Conservation (phyloP, 1,140 invertebrate species). For the Penaeus vannamei region DNA sequence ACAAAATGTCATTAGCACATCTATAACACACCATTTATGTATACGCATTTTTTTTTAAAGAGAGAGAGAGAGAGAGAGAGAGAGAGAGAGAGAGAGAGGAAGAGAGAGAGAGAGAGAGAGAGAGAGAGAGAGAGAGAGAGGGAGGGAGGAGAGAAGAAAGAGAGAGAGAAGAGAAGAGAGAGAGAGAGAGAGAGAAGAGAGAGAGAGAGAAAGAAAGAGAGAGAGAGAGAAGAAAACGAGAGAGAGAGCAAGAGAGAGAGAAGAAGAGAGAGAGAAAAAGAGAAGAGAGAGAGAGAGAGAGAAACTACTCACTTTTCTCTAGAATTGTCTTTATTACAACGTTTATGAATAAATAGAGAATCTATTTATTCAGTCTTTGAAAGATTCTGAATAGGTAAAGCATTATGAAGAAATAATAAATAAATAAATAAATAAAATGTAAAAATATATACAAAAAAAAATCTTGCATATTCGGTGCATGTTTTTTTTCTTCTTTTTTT, state of each 20-base stretch:
- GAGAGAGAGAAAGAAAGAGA: conserved; percentile 9
- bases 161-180: conserved; percentile 24
- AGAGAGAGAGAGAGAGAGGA: conserved; percentile 8
- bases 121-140: conserved; percentile 37
- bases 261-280: conserved; percentile 7
- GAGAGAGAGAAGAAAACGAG: conserved; percentile 30
- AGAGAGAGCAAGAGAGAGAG: conserved; percentile 36
- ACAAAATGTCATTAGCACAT: too few species aligned
- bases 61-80: conserved; percentile 22
- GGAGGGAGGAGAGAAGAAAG: conserved; percentile 5
- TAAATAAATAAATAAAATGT: too few species aligned
- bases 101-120: conserved; percentile 34
- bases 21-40: too few species aligned
- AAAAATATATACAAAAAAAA: too few species aligned
- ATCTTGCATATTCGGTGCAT: too few species aligned
- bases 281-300: background rate
- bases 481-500: too few species aligned
- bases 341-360: background rate
- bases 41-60: too few species aligned
- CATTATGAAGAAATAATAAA: too few species aligned
- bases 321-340: background rate
- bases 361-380: too few species aligned
- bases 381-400: too few species aligned
- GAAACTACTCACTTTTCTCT: background rate
- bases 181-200: conserved; percentile 29